A percentile compares a stretch with the other conserved stretches of the same genome.
Evolutionary conservation across 2,113 vertebrate genomes (phyloP).

Genomic region (Antidorcas marsupialis): DNA sequence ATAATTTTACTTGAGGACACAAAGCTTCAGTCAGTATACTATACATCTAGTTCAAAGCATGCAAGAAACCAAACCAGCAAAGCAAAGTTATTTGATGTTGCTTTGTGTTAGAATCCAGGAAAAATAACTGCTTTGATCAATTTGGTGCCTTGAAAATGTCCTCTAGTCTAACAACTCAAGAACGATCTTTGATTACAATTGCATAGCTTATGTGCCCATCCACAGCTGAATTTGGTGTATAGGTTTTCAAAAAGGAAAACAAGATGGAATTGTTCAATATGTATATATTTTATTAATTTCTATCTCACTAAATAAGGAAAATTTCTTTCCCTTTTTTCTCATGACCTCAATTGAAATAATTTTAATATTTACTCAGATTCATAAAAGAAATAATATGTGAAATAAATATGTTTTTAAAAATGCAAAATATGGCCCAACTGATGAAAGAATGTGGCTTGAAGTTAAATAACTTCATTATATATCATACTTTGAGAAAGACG

Average conservation of each 20-base stretch:
- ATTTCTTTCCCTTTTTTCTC: background rate
- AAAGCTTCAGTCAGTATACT: constrained; percentile 38
- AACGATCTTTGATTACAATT: constrained; percentile 49
- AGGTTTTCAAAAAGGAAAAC: background rate
- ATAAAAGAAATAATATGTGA: background rate
- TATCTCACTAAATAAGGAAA: background rate
- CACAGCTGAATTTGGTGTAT: background rate
- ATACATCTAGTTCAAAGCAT: constrained; percentile 50
- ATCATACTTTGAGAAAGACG: background rate
- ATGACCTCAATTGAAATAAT: background rate
- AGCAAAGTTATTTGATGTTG: constrained; percentile 56
- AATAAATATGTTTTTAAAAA: background rate
- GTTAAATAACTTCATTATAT: background rate
- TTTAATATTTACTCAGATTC: background rate
- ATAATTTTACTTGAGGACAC: constrained; percentile 51
- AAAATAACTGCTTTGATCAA: constrained; percentile 62
- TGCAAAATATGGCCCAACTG: background rate
- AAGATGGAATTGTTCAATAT: background rate
- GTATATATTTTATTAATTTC: background rate
- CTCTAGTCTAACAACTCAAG: constrained; percentile 36
- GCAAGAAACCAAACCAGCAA: background rate
- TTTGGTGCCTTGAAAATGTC: constrained; percentile 59
- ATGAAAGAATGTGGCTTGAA: background rate
- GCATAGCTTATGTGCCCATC: background rate
- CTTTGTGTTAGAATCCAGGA: constrained; percentile 43